Base-by-base conservation (phyloP, 2,797 vertebrate genomes). In the Meriones psammophilus region DNA sequence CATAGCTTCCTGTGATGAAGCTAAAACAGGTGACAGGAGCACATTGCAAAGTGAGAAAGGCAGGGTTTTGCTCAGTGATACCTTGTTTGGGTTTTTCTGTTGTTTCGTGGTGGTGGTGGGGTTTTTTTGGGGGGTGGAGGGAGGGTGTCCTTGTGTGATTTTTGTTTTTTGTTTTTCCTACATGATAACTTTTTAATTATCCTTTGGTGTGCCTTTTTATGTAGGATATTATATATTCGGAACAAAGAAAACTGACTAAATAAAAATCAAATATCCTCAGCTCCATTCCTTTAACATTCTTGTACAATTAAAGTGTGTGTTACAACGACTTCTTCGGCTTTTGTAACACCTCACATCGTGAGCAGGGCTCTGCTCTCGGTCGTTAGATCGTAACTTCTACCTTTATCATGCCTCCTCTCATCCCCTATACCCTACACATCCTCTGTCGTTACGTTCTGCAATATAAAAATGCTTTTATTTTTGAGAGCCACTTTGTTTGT, bases 1-100 rank as follows among this genome's bases (percentile, higher is more conserved):
- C 99, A 89, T 99, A 99, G 98, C 99, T 99, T 88, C 99, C 99
- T n/a, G 99, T 99, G 98, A 99, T 99, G 97, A 99, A 99, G 95
- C 99, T 99, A 97, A 95, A 97, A 94, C 92, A 86, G 86, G 81
- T 73, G 93, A 94, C 6, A 68, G 0, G 94, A 80, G 90, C 50
- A 6, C 1, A 58, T 8, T 3, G 1, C 58, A 71, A 17, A 18
- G 56, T 30, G n/a, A 89, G 60, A 17, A 42, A 0, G n/a, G n/a
- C 58, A 22, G 60, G 54, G 30, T 10, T 4, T 0, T 13, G 13
- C 46, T 60, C n/a, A 9, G 4, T 28, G 8, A 54, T 50, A 58
- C 62, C 20, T 20, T 20, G 0, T 8, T 42, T 42, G 42, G 6
- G 42, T 42, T 42, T 81, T 80, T 60, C 8, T 77, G 14, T 54